Evolutionary conservation across 1,140 invertebrate genomes (phyloP).

Genomic region (Lepidotrigona ventralis): DNA sequence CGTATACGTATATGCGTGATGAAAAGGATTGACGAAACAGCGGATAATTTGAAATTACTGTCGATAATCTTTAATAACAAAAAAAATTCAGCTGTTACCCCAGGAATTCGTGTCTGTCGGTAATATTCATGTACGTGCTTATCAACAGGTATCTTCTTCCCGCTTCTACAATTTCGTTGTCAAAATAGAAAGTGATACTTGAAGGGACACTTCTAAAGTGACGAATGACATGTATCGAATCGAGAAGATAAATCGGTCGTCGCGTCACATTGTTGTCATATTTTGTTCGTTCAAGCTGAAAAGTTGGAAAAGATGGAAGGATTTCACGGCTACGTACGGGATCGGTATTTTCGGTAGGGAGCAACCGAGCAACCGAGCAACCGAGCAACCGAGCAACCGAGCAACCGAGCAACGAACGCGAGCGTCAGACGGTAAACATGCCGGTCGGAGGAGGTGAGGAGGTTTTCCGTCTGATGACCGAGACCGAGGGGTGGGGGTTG

Average conservation of each 20-base stretch:
- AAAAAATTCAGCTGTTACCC: not conserved
- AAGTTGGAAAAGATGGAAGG: slow-evolving; percentile 10
- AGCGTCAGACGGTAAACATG: slow-evolving; percentile 16
- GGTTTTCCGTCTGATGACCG: slow-evolving; percentile 40
- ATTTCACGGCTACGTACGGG: slow-evolving; percentile 31
- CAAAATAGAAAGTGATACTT: not conserved
- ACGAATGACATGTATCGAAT: too few relatives aligned
- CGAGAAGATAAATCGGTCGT: not conserved
- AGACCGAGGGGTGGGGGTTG: slow-evolving; percentile 38
- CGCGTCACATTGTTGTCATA: too few relatives aligned
- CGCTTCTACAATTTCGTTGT: not conserved
- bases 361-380: too few relatives aligned
- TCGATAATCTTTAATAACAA: too few relatives aligned
- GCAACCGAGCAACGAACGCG: not conserved
- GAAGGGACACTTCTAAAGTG: not conserved
- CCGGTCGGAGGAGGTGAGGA: not conserved
- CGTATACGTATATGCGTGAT: too few relatives aligned
- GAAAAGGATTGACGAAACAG: not conserved
- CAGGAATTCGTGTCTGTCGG: too few relatives aligned
- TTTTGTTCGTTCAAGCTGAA: not conserved
- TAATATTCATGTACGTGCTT: not conserved
- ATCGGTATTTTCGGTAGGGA: slow-evolving; percentile 20
- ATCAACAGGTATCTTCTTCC: not conserved
- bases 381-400: too few relatives aligned
- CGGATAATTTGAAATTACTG: too few relatives aligned